Evolutionary conservation across 2,888 invertebrate species (phyloP).

Genomic region (Pachliopta kotzebuea): DNA sequence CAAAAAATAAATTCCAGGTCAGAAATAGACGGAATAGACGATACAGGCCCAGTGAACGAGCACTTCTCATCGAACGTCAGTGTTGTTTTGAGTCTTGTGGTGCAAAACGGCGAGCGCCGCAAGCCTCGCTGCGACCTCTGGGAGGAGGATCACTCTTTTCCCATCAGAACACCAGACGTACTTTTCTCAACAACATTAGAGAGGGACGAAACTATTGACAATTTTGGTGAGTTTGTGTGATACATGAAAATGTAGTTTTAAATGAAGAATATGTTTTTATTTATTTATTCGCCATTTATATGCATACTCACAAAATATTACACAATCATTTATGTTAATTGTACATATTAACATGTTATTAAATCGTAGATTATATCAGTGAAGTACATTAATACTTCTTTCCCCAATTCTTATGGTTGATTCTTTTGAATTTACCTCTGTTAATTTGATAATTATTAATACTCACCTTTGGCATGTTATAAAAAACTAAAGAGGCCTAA

Average conservation of each 20-base stretch:
- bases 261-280: no score
- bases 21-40: slow-evolving; percentile 91
- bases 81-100: slow-evolving; percentile 85
- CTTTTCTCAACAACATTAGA: slow-evolving; percentile 90
- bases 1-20: slow-evolving; percentile 58
- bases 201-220: slow-evolving; percentile 90
- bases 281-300: no score
- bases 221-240: slow-evolving; percentile 83
- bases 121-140: slow-evolving; percentile 87
- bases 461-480: no score
- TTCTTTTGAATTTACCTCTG: no score
- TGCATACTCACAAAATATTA: no score
- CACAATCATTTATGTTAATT: no score
- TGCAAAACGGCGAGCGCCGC: slow-evolving; percentile 84
- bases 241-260: background rate
- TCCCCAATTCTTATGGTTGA: no score
- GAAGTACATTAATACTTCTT: no score
- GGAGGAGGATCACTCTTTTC: slow-evolving; percentile 83
- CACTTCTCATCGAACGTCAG: slow-evolving; percentile 86
- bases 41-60: slow-evolving; percentile 80
- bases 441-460: no score
- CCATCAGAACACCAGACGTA: slow-evolving; percentile 70
- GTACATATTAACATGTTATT: no score
- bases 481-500: no score
- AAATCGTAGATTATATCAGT: no score